These are phyloP conservation scores for Frieseomelitta varia DNA, from an alignment of 1,140 invertebrate species.

Conservation along the genomic window DNA sequence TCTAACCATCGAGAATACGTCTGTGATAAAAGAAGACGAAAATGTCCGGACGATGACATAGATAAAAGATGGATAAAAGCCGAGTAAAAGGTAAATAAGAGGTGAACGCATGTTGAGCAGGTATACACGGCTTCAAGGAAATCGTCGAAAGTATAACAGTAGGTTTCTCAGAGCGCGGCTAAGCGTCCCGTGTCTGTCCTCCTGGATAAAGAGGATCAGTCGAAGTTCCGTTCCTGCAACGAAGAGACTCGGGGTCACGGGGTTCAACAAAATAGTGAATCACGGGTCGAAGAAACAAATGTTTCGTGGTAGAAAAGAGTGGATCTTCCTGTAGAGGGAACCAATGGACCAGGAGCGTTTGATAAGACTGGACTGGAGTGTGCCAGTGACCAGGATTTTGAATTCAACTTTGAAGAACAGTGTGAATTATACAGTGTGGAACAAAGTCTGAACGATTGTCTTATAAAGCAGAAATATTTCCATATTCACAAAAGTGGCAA, in stretches of 20 bases:
- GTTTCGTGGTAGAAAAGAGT: constrained; percentile 28
- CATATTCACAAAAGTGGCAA: not conserved
- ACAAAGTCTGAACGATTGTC: not conserved
- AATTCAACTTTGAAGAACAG: not conserved
- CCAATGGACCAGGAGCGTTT: constrained; percentile 6
- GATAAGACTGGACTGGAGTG: constrained; percentile 42
- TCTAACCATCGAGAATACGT: not conserved
- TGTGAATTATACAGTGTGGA: not conserved
- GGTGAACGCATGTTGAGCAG: constrained; percentile 5
- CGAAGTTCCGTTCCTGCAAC: constrained; percentile 11
- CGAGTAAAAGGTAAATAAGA: constrained; percentile 32
- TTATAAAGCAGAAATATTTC: not conserved
- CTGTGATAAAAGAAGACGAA: not conserved
- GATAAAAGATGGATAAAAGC: not conserved
- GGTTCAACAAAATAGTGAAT: constrained; percentile 29
- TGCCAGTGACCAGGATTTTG: not conserved
- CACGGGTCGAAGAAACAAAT: not conserved
- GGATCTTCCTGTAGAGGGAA: constrained; percentile 7
- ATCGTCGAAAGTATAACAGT: constrained; percentile 63
- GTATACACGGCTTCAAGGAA: constrained; percentile 26
- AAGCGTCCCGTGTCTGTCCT: not conserved
- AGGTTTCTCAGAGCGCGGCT: constrained; percentile 36
- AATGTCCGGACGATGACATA: not conserved
- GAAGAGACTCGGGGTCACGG: constrained; percentile 12
- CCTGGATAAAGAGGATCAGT: constrained; percentile 23